A percentile compares a stretch with the other conserved stretches of the same genome.
Conservation (phyloP, 2,113 vertebrate species). For the Tupaia tana region DNA sequence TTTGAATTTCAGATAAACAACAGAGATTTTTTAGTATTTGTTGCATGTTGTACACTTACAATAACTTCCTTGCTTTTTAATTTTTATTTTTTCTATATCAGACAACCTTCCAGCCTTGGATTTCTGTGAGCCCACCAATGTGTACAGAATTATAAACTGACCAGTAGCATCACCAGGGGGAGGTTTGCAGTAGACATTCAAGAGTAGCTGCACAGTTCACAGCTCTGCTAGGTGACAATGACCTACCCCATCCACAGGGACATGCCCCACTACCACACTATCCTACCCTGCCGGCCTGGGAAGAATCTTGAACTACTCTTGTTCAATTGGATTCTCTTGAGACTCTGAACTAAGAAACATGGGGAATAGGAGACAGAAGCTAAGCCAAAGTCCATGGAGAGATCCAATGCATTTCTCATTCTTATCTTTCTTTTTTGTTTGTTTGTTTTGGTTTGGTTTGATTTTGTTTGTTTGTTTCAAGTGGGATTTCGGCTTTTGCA, state of each 20-base stretch:
- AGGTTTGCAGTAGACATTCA: neutral
- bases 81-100: neutral
- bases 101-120: neutral
- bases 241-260: too few relatives aligned
- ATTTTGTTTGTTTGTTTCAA: constrained; percentile 14
- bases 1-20: constrained; percentile 12
- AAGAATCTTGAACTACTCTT: neutral
- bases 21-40: neutral
- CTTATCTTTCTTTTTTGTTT: neutral
- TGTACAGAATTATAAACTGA: neutral
- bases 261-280: too few relatives aligned
- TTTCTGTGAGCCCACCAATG: neutral
- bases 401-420: neutral
- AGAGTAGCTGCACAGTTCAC: neutral
- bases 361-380: neutral
- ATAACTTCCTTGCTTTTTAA: neutral
- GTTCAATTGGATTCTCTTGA: neutral
- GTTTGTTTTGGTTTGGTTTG: neutral
- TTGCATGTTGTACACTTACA: neutral
- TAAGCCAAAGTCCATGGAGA: neutral
- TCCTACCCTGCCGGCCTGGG: neutral
- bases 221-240: neutral
- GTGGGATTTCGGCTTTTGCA: neutral
- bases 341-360: neutral
- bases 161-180: neutral